A percentile compares a stretch with the other conserved stretches of the same genome.
Conservation (phyloP, 1,140 invertebrate genomes). For the Phocides pigmalion region DNA sequence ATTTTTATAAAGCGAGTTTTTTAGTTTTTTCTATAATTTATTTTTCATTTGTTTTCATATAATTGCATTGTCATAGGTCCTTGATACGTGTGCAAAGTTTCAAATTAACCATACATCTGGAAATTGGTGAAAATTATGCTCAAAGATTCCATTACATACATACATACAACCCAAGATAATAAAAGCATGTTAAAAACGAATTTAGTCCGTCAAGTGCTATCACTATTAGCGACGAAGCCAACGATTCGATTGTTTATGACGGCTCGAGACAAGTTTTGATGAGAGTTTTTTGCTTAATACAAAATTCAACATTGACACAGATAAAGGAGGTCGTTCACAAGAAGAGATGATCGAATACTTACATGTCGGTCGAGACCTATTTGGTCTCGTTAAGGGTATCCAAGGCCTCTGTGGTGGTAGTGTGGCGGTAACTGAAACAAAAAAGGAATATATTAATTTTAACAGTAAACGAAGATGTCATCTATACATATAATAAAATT, state of each 20-base stretch:
- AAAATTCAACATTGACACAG: conserved; percentile 43
- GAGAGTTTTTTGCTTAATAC: neutral
- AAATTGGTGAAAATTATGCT: no score
- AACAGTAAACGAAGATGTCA: neutral
- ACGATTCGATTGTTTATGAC: neutral
- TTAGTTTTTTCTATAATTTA: no score
- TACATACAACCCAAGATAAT: no score
- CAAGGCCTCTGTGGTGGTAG: conserved; percentile 96
- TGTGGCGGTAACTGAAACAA: conserved; percentile 93
- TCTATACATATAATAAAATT: no score
- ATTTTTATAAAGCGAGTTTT: no score
- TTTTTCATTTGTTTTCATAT: no score
- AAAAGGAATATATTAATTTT: conserved; percentile 36
- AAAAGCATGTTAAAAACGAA: no score
- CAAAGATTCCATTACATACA: no score
- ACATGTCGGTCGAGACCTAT: conserved; percentile 94
- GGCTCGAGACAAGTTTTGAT: neutral
- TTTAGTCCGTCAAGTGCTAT: neutral
- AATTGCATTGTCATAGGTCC: no score
- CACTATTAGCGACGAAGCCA: neutral
- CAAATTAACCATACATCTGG: no score
- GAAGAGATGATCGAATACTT: conserved; percentile 81
- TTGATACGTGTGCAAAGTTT: no score
- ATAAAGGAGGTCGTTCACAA: conserved; percentile 36
- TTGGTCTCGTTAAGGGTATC: conserved; percentile 95